Base-by-base conservation (phyloP, 2,113 vertebrate genomes). In the Ammodytes dubius region DNA sequence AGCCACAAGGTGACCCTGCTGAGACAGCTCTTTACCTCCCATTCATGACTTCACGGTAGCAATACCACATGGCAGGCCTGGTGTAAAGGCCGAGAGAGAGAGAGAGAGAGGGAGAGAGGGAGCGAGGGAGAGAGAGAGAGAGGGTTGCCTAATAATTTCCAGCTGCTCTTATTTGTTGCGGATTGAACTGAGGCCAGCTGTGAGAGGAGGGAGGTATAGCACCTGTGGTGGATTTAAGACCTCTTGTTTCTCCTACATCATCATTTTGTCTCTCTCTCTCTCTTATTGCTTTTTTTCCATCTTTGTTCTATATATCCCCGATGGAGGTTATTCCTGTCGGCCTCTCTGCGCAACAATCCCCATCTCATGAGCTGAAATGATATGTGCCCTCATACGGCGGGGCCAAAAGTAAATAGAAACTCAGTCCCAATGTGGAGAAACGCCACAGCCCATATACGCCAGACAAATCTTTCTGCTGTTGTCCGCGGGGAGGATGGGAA, bases 181-280 rank as follows among this genome's bases (percentile, higher is more conserved):
- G 81, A 85, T 73, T 83, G 82, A 90, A 76, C 69, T 46, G 14
- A 79, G 77, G 84, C 88, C 82, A 79, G 83, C 80, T 79, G 87
- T 79, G 82, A 82, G 85, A 88, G 71, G 81, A 71, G 72, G 75
- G 73, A 73, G 76, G 75, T 77, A 79, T 86, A 80, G 83, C 72
- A 83, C 88, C 90, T 82, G 86, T 73, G 80, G 81, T 80, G 88
- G 83, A 90, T 75, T 88, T 88, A 89, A 59, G 82, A 81, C 87
- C 86, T 86, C 70, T 73, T 58, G 49, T 71, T 77, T 80, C 80
- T 81, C 80, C 40, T 82, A 84, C 65, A 77, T 87, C 76, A 81
- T 63, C 71, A 27, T 27, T 27, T 27, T 27, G 27, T 27, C 52
- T 66, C 74, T 60, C 67, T 52, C 65, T 42, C 19, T 10, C 64